Percentiles rank a stretch among this genome's conserved stretches.
These are phyloP conservation scores for Actinostola sp. DNA, from an alignment of 92 coral and sea anemone species.

Conservation along the genomic window DNA sequence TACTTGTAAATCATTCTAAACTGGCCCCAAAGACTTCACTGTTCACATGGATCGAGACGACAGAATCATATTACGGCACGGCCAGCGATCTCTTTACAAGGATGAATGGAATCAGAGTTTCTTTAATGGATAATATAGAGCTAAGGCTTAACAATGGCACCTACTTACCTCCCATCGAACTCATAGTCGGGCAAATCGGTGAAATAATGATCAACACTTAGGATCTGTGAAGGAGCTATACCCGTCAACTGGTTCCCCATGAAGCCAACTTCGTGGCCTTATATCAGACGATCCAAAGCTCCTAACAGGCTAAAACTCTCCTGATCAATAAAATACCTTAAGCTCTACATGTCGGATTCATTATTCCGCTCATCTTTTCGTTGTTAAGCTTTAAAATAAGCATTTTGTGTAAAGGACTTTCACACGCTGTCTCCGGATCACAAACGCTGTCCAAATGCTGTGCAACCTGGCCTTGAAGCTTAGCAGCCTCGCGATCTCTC, in stretches of 20 bases:
- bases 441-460: neutral
- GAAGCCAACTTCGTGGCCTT: neutral
- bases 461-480: constrained; percentile 6
- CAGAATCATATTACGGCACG: too few relatives aligned
- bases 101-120: too few relatives aligned
- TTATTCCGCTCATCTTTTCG: too few relatives aligned
- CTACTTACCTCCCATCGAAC: constrained; percentile 86
- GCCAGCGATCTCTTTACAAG: too few relatives aligned
- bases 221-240: constrained; percentile 94
- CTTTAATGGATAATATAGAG: too few relatives aligned
- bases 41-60: too few relatives aligned
- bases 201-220: constrained; percentile 94
- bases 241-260: constrained; percentile 98
- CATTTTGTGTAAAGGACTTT: neutral
- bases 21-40: too few relatives aligned
- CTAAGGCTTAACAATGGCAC: too few relatives aligned
- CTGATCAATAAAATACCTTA: neutral
- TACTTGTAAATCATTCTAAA: too few relatives aligned
- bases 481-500: neutral
- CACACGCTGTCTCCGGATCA: neutral
- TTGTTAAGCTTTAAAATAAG: neutral
- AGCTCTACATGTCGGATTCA: neutral
- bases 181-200: constrained; percentile 90
- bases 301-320: neutral
- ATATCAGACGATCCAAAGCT: constrained; percentile 12